Evolutionary conservation across 2,113 vertebrate species (phyloP), one percentile per base, ranked within the genome.

Genomic region (Gallinago paraguaiae): DNA sequence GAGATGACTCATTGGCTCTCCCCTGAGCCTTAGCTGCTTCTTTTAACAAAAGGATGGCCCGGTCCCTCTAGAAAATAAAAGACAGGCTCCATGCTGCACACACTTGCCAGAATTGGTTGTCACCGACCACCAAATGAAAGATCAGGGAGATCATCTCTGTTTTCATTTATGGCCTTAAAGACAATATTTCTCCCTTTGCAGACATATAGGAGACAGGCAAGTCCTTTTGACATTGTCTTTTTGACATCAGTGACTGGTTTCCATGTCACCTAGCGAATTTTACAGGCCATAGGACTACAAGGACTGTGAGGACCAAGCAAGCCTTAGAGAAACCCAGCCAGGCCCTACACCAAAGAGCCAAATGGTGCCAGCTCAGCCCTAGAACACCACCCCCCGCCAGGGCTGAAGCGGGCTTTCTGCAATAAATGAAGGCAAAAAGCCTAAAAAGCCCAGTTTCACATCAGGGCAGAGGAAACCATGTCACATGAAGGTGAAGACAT

Each of bases 121-220:
- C 50, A 82, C 19, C 64, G 75, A 93, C 85, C 82, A 90, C 33
- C 5, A 0, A 71, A 61, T 2, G 53, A 71, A 90, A 82, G 53
- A 76, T 24, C 31, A 82, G 14, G 2, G 0, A 82, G 41, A 76
- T 7, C 30, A 68, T 51, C 50, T 80, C 68, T 18, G 8, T 51
- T 81, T 83, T 82, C 17, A 69, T 90, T 90, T 87, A 76, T 11
- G 56, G 35, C 28, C 56, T 87, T 84, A 43, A 63, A 87, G 19
- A 13, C 39, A 65, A 31, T 31, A 65, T 60, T 78, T 43, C 25
- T 91, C 43, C 33, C 85, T 80, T 67, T 67, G 35, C 45, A 39
- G 12, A 43, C 4, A 46, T 27, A 7, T 14, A 35, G 85, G 16
- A 12, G 24, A 35, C 9, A 3, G 27, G 45, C 17, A 60, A 37